Evolutionary conservation across 2,888 invertebrate species (phyloP).

Genomic region (Melipona bicolor): DNA sequence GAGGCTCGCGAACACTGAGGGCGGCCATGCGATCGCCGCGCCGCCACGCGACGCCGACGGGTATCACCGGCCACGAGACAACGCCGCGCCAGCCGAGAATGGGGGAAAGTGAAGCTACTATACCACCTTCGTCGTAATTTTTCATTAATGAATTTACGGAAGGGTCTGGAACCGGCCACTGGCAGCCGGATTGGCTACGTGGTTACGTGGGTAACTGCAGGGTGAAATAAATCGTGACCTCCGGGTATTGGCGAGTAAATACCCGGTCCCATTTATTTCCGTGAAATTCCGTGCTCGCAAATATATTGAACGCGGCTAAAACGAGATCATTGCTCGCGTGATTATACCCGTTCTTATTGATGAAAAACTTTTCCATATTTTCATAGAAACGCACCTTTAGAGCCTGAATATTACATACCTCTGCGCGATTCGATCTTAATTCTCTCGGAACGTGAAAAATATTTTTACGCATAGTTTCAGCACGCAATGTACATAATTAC

Average conservation of each 20-base stretch:
- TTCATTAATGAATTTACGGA: constrained; percentile 54
- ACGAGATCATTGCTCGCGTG: not conserved
- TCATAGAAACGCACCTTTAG: too few species aligned
- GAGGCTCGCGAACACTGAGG: constrained; percentile 81
- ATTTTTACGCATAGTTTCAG: not conserved
- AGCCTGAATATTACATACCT: too few species aligned
- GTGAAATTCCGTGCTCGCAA: not conserved
- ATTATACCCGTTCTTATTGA: not conserved
- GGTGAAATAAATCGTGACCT: constrained; percentile 5
- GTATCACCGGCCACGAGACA: constrained; percentile 67
- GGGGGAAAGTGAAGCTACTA: constrained; percentile 64
- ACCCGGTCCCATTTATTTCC: not conserved
- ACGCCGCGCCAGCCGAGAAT: constrained; percentile 62
- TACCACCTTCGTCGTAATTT: constrained; percentile 58
- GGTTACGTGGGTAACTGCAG: not conserved
- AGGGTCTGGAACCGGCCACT: constrained; percentile 1
- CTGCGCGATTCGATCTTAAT: too few species aligned
- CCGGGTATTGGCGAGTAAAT: not conserved
- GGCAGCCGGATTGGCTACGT: constrained; percentile 8
- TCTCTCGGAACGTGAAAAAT: not conserved
- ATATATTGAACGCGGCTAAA: not conserved
- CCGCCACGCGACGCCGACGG: constrained; percentile 67
- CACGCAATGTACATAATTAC: too few species aligned
- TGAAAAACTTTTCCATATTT: too few species aligned
- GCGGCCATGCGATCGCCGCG: constrained; percentile 80